Evolutionary conservation across 2,113 vertebrate species (phyloP).

Genomic region (Hemichromis elongatus): DNA sequence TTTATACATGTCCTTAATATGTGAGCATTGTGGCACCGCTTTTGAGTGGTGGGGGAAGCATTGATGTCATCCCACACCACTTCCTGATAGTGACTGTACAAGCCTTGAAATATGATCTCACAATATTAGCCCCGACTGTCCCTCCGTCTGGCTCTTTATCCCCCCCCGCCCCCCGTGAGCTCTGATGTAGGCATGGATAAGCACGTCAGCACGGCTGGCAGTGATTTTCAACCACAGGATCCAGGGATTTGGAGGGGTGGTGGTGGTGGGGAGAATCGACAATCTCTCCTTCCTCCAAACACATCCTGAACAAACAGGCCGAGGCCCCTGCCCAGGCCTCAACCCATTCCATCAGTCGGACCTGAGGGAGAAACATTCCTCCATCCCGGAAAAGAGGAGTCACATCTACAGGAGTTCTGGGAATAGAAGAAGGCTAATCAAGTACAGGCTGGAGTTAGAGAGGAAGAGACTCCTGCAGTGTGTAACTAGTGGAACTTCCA

Average conservation of each 20-base stretch:
- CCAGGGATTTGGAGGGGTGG: constrained; percentile 21
- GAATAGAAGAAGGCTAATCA: constrained; percentile 72
- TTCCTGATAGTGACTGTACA: background rate
- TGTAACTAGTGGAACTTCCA: constrained; percentile 4
- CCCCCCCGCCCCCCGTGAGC: background rate
- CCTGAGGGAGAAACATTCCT: constrained; percentile 69
- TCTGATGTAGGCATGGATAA: constrained; percentile 47
- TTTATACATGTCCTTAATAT: background rate
- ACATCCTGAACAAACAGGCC: constrained; percentile 62
- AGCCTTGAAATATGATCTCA: constrained; percentile 15
- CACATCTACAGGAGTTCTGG: constrained; percentile 67
- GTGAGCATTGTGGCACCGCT: background rate
- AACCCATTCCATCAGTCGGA: constrained; percentile 57
- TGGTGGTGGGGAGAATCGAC: background rate
- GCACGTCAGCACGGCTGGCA: constrained; percentile 59
- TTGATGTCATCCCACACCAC: background rate
- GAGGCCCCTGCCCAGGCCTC: constrained; percentile 56
- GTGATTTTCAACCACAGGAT: constrained; percentile 61
- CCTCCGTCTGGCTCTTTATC: constrained; percentile 14
- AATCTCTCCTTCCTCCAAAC: constrained; percentile 32
- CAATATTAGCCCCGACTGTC: background rate
- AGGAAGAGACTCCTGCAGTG: constrained; percentile 14
- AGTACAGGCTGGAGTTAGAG: constrained; percentile 56
- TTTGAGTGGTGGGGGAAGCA: background rate
- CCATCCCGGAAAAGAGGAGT: constrained; percentile 70